Percentiles rank a stretch among this genome's conserved stretches.
phyloP scores from a whole-genome alignment of 2,113 vertebrate genomes.

The Pterocles burchelli region DNA sequence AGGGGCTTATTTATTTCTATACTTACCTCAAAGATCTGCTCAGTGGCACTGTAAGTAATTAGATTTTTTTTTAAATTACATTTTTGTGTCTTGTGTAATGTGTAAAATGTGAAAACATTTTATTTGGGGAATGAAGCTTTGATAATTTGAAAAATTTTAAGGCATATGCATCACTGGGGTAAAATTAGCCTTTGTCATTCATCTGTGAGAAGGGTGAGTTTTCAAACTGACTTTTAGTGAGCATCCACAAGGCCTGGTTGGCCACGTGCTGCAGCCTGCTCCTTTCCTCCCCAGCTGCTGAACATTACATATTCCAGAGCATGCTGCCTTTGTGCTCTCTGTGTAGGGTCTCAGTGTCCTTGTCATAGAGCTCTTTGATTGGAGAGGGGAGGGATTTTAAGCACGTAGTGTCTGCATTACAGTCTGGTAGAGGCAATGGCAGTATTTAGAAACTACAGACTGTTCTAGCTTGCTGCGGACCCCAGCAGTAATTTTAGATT shows the following conservation, averaged over 20 bases:
- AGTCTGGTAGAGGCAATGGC: background rate
- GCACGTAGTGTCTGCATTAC: background rate
- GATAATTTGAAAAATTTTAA: background rate
- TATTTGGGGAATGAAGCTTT: background rate
- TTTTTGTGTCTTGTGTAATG: background rate
- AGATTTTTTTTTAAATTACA: background rate
- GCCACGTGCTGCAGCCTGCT: background rate
- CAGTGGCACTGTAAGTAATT: slow-evolving; percentile 86
- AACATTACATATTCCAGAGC: background rate
- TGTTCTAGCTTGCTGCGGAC: background rate
- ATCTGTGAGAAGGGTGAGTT: background rate
- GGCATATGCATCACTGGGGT: background rate
- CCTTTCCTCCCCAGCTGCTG: background rate
- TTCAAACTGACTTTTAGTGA: background rate
- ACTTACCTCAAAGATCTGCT: slow-evolving; percentile 87
- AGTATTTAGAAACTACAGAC: background rate
- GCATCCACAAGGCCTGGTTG: background rate
- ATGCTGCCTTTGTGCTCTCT: background rate
- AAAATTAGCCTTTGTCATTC: background rate
- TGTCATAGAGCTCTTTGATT: background rate
- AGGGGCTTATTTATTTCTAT: slow-evolving; percentile 86
- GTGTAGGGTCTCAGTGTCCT: background rate
- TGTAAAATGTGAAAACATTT: background rate
- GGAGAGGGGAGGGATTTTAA: background rate
- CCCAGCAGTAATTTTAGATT: background rate